phyloP scores from a whole-genome alignment of 2,797 vertebrate genomes.

The Heteromormyrus szaboi region DNA sequence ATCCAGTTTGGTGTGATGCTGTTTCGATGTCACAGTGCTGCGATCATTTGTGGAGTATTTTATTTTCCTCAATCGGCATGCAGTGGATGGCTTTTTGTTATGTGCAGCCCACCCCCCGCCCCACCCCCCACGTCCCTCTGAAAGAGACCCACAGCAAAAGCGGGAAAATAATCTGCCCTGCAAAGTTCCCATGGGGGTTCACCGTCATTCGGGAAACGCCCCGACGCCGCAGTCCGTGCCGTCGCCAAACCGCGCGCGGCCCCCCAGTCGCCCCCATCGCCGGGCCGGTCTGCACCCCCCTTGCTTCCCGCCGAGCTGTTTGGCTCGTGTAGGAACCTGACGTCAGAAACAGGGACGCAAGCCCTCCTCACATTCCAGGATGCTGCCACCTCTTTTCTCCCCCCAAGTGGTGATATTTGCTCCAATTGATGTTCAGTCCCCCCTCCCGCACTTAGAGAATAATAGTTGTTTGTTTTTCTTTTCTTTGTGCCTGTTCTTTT shows the following conservation, averaged over 20 bases:
- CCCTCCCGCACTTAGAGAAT: not conserved
- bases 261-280: not conserved
- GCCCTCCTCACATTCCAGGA: constrained; percentile 22
- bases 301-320: not conserved
- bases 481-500: constrained; percentile 7
- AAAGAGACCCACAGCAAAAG: not conserved
- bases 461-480: constrained; percentile 17
- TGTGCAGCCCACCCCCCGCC: not conserved
- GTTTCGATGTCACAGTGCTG: constrained; percentile 5
- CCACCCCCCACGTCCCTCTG: not conserved
- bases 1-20: not conserved
- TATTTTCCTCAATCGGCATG: constrained; percentile 1
- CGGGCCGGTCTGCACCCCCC: not conserved
- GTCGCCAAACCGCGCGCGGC: not conserved
- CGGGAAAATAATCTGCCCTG: not conserved
- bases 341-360: constrained; percentile 1
- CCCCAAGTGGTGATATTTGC: constrained; percentile 11
- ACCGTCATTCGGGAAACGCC: not conserved
- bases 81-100: not conserved
- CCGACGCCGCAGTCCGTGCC: not conserved
- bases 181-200: not conserved
- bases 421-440: not conserved
- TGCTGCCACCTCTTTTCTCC: not conserved
- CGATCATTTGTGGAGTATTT: not conserved
- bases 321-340: not conserved